Evolutionary conservation across 2,113 vertebrate genomes (phyloP), one percentile per base, ranked within the genome.

Genomic region (Phylloscopus trochilus): DNA sequence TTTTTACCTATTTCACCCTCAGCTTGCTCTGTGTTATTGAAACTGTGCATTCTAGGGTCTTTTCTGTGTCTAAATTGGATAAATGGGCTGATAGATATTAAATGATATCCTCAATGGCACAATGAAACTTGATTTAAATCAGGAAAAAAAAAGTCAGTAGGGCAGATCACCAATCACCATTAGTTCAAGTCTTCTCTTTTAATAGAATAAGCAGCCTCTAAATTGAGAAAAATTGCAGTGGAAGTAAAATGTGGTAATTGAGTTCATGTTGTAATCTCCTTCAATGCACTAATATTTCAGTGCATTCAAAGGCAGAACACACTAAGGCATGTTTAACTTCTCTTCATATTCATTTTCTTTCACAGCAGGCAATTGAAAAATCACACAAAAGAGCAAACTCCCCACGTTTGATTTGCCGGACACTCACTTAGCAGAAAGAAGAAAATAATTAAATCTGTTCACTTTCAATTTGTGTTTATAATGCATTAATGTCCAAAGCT

Each of bases 201-300:
- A 95, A 95, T 86, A 93, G 90, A 92, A 92, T 96, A 90, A 94
- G 68, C 72, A 94, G 55, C 15, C 56, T 63, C 47, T 66, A 93
- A 95, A 97, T 95, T 80, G 78, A 92, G 92, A 94, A 92, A 96
- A 95, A 96, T 95, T 69, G 86, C 77, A 87, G 75, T 83, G 87
- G 77, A 84, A 93, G 78, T 68, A 56, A 91, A 95, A 94, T 15
- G 70, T 83, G 59, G 82, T 90, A 94, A 94, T 87, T 17, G 24
- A 95, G 83, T 94, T 95, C 82, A 60, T 22, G 55, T 33, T 74
- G 72, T 56, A 85, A 88, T 94, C 78, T 87, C 87, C 95, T 90
- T 73, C 91, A 67, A 23, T 37, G 37, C 28, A 52, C 55, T 55
- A 80, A 85, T 89, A 93, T 85, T 91, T 90, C 84, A 88, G 39